Base-by-base conservation (phyloP, 2,797 vertebrate genomes). In the Ctenochaetus hawaiiensis region DNA sequence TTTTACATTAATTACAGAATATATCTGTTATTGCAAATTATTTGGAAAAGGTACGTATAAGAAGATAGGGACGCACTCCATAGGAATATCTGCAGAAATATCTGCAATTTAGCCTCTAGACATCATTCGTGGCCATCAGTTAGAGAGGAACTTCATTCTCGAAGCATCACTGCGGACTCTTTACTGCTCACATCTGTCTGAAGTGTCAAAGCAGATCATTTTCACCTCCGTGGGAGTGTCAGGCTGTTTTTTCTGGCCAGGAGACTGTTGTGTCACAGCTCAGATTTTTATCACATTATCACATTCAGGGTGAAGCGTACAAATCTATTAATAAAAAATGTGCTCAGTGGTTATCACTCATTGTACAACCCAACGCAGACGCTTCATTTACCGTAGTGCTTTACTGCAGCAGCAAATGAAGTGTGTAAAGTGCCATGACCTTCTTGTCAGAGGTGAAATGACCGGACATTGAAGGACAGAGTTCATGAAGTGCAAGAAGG, bases 181-280 rank as follows among this genome's bases (percentile, higher is more conserved):
- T 63, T 68, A 18, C 12, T 8, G 37, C 66, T 65, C 69, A 48
- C 64, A 68, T 72, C 52, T 72, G 76, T 64, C 47, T 68, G 2
- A 73, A 59, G 79, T 82, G 86, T 82, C 74, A 72, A 75, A 86
- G 72, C 69, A 78, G 48, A 78, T 78, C 26, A 75, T 79, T 86
- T 78, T 77, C 76, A 85, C 61, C 68, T 59, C 3, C 22, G 23
- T 37, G 23, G 45, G 83, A 59, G 78, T 71, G 72, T 52, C 17
- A 2, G 26, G 20, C 61, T 49, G 71, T 75, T 69, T 53, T 85
- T 75, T 69, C 20, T 17, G 49, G 67, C 30, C 0, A 0, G 8
- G 11, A 64, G 69, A 74, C 63, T 61, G 51, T 51, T 63, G 73
- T 75, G 67, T 56, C 65, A n/a, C 62, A 45, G 49, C 56, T 76